These are phyloP conservation scores for Rhineura floridana DNA, from an alignment of 2,113 vertebrate genomes.

Conservation along the genomic window DNA sequence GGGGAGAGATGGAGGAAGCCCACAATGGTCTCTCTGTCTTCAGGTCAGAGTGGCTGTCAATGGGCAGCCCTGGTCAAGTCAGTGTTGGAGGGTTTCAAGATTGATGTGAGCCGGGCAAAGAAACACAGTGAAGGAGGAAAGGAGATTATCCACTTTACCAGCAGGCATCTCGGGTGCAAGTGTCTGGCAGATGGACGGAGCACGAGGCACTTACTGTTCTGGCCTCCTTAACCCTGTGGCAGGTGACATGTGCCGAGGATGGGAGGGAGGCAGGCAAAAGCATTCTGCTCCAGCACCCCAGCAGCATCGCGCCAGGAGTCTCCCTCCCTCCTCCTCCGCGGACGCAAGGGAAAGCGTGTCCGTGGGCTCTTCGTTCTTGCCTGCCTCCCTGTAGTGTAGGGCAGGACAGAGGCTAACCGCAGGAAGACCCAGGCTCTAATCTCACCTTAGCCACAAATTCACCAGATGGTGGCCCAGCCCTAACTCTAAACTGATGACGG, in stretches of 20 bases:
- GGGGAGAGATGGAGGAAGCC: neutral
- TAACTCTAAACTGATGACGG: too few species aligned
- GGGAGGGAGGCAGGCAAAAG: neutral
- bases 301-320: too few species aligned
- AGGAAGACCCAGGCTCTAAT: too few species aligned
- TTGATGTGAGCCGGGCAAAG: neutral
- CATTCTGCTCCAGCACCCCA: too few species aligned
- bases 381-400: too few species aligned
- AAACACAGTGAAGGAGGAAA: neutral
- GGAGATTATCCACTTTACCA: constrained; percentile 6
- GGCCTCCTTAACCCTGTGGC: neutral
- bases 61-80: neutral
- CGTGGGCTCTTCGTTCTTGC: too few species aligned
- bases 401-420: too few species aligned
- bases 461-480: too few species aligned
- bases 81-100: neutral
- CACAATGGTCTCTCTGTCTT: constrained; percentile 9
- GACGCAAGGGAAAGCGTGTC: too few species aligned
- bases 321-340: too few species aligned
- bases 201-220: neutral
- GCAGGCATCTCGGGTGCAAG: neutral
- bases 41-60: neutral
- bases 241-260: neutral
- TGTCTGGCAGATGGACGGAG: neutral
- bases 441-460: too few species aligned